Conservation (phyloP, 2,888 invertebrate species). For the Lysandra bellargus region DNA sequence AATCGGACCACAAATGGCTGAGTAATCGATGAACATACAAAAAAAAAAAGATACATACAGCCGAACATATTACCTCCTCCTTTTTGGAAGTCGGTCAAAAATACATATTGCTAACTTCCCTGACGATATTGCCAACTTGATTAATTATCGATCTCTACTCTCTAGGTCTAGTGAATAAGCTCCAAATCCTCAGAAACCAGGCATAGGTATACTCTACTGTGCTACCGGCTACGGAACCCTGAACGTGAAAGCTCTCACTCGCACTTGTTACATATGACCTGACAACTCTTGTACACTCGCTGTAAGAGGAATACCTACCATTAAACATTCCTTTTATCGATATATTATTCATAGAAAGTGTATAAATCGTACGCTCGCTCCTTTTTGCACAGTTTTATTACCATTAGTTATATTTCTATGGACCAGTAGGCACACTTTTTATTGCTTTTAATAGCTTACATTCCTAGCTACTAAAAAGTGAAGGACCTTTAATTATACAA, state of each 20-base stretch:
- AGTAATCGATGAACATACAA: too few species aligned
- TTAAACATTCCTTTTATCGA: constrained; percentile 23
- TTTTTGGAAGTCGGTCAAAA: too few species aligned
- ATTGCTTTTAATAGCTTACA: neutral
- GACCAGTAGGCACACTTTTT: constrained; percentile 19
- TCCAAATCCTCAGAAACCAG: neutral
- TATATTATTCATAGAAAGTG: constrained; percentile 28
- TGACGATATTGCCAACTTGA: too few species aligned
- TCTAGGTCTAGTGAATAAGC: too few species aligned
- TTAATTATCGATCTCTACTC: too few species aligned
- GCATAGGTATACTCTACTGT: neutral
- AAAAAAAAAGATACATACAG: too few species aligned
- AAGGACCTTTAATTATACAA: constrained; percentile 15
- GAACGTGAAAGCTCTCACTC: neutral
- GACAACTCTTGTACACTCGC: constrained; percentile 18
- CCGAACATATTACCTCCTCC: too few species aligned
- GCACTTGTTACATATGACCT: neutral
- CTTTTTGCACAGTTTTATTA: constrained; percentile 22
- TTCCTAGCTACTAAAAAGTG: neutral
- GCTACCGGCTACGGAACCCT: neutral
- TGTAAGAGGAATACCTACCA: constrained; percentile 15
- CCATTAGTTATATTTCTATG: constrained; percentile 27
- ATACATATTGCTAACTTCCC: too few species aligned
- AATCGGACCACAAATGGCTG: too few species aligned
- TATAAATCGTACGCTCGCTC: constrained; percentile 6